Evolutionary conservation across 2,888 invertebrate genomes (phyloP).

Genomic region (Strigamia crassipes): DNA sequence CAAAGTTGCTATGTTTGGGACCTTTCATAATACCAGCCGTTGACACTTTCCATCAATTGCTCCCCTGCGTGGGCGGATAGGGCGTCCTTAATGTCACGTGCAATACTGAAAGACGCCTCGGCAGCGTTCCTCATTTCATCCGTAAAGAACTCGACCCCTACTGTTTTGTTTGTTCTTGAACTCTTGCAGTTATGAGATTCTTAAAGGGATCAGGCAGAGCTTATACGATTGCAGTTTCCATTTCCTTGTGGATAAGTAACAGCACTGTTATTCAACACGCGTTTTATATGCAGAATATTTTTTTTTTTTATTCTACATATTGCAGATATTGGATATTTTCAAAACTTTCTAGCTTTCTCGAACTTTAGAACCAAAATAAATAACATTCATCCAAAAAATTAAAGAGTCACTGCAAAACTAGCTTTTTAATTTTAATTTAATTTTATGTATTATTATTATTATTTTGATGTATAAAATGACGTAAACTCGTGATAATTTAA

Average conservation of each 20-base stretch:
- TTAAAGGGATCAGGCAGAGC: background rate
- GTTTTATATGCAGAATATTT: background rate
- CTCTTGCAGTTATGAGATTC: slow-evolving; percentile 18
- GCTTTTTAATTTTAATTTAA: too few species aligned
- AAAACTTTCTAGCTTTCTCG: background rate
- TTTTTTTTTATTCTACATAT: background rate
- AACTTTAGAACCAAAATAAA: too few species aligned
- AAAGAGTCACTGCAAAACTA: too few species aligned
- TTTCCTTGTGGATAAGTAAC: background rate
- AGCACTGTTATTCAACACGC: background rate
- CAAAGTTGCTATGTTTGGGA: background rate
- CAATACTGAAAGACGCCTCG: background rate
- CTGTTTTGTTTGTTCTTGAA: slow-evolving; percentile 30
- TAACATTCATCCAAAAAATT: too few species aligned
- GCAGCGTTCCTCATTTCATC: slow-evolving; percentile 12
- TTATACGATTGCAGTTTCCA: slow-evolving; percentile 30
- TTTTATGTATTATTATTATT: too few species aligned
- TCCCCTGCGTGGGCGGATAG: background rate
- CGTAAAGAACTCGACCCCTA: slow-evolving; percentile 12
- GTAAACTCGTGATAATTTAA: too few species aligned
- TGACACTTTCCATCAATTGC: slow-evolving; percentile 23
- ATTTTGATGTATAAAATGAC: too few species aligned
- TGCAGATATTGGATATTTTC: background rate
- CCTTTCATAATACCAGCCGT: slow-evolving; percentile 25
- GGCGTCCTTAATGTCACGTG: slow-evolving; percentile 13